These are phyloP conservation scores for Numenius arquata DNA, from an alignment of 2,113 vertebrate genomes.

Conservation along the genomic window DNA sequence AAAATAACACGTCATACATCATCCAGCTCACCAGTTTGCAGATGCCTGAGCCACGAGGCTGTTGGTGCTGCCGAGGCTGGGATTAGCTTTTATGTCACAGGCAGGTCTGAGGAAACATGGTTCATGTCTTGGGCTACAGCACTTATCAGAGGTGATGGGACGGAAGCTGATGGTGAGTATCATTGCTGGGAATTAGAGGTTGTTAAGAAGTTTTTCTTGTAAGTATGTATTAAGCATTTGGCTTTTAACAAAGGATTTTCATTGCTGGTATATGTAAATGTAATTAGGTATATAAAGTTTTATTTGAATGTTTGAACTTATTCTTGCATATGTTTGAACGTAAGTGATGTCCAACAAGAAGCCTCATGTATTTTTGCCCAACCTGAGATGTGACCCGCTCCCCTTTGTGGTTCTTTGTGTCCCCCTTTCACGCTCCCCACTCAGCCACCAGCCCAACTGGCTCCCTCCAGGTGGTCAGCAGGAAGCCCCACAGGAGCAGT, in stretches of 20 bases:
- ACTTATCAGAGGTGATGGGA: background rate
- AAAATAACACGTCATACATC: background rate
- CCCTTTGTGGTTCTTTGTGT: background rate
- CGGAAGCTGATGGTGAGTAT: background rate
- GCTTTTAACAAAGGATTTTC: background rate
- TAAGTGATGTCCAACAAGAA: background rate
- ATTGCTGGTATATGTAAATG: background rate
- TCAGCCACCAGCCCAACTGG: accelerated
- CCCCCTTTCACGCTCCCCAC: accelerated
- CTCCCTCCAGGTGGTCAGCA: background rate
- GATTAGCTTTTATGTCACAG: background rate
- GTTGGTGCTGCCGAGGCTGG: background rate
- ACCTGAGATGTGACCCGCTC: background rate
- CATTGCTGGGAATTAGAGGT: background rate
- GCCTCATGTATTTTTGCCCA: background rate
- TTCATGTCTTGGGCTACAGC: background rate
- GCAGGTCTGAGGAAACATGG: background rate
- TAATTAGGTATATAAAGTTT: background rate
- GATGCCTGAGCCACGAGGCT: background rate
- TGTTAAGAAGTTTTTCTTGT: background rate
- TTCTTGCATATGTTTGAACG: background rate
- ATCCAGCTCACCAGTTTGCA: background rate
- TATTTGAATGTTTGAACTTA: background rate
- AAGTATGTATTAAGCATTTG: background rate
- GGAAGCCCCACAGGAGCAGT: accelerated